phyloP scores from a whole-genome alignment of 2,797 vertebrate species.

The Pogonophryne albipinna region DNA sequence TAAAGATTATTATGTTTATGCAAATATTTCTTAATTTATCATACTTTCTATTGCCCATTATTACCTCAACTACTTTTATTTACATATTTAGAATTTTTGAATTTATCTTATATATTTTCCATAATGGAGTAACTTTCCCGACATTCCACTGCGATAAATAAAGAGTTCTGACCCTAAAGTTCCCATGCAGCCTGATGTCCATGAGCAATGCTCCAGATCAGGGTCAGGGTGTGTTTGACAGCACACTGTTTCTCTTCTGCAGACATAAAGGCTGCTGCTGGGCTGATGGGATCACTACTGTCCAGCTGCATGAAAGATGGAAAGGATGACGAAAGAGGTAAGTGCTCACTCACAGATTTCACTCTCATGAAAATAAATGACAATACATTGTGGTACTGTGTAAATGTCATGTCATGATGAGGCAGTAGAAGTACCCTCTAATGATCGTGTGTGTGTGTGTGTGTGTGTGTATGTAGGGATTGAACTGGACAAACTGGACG shows the following conservation, averaged over 20 bases:
- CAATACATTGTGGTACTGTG: too few species aligned
- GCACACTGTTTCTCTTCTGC: conserved; percentile 53
- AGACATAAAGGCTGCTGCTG: conserved; percentile 89
- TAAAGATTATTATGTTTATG: too few species aligned
- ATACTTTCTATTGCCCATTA: too few species aligned
- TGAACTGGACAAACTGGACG: conserved; percentile 94
- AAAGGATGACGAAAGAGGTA: conserved; percentile 89
- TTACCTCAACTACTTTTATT: too few species aligned
- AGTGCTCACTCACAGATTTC: conserved; percentile 30
- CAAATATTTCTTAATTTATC: too few species aligned
- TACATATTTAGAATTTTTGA: too few species aligned
- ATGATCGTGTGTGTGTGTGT: conserved; percentile 20
- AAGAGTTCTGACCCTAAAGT: neutral
- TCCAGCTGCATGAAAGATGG: conserved; percentile 89
- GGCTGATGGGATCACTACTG: conserved; percentile 83
- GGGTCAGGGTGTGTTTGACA: neutral
- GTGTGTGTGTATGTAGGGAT: conserved; percentile 92
- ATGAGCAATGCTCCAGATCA: neutral
- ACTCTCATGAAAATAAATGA: too few species aligned
- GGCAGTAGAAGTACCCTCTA: neutral
- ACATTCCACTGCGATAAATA: too few species aligned
- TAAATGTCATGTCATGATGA: neutral
- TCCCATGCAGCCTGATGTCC: neutral
- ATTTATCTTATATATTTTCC: too few species aligned
- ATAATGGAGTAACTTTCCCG: too few species aligned